Evolutionary conservation across 2,113 vertebrate genomes (phyloP), one percentile per base, ranked within the genome.

Genomic region (Lepisosteus oculatus): DNA sequence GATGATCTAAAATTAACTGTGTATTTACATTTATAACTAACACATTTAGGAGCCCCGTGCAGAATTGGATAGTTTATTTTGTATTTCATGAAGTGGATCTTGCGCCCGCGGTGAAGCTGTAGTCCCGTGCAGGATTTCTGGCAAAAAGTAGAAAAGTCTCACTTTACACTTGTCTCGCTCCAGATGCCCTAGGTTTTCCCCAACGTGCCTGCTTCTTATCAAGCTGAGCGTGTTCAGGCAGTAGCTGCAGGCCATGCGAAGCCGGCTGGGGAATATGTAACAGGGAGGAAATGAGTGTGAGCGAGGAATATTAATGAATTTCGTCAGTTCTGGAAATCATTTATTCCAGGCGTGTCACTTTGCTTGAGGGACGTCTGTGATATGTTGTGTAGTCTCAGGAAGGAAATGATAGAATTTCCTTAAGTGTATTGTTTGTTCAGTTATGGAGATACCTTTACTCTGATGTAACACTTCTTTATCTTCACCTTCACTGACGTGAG

Each of bases 201-300:
- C 69, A 67, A 68, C 71, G 68, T 72, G 64, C 29, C 69, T 13
- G 69, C 68, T 72, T 65, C 13, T 14, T 56, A 72, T 74, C 69
- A 69, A 17, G 29, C 55, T 17, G n/a, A 59, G 54, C 64, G 12
- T 72, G 69, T 74, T 68, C 56, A 68, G 72, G 63, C 72, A 45
- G 13, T 43, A 41, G 14, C 15, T 43, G 15, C 29, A 44, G 64
- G 69, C 51, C 63, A 12, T 12, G 8, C 15, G 12, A 6, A 29
- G 65, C 4, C 29, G n/a, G 14, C 12, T 9, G 15, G 43, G 69
- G 45, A 70, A n/a, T 41, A 17, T 6, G 4, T 43, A 6, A 42
- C 42, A 11, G 7, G 45, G 61, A 69, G 55, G 43, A 55, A 63
- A 41, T 55, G 45, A 6, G 43, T 68, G 5, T 29, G 51, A 29